These are phyloP conservation scores for Nemotelus nigrinus DNA, from an alignment of 2,888 invertebrate genomes.

Conservation along the genomic window DNA sequence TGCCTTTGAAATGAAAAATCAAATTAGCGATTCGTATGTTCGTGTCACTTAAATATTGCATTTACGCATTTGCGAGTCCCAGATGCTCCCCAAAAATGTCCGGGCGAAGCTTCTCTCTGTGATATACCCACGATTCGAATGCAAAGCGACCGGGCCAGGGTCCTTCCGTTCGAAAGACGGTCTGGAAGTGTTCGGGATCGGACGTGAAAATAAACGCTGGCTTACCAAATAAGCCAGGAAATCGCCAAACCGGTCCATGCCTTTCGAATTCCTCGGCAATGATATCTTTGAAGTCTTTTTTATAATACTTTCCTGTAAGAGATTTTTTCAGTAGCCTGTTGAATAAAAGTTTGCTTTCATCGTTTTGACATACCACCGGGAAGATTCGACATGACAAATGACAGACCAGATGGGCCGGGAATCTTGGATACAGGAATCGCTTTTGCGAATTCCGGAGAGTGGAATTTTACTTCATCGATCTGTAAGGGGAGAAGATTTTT, in stretches of 20 bases:
- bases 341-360: constrained; percentile 51
- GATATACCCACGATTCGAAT: constrained; percentile 58
- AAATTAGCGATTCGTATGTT: neutral
- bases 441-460: constrained; percentile 50
- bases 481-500: neutral
- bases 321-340: neutral
- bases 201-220: constrained; percentile 60
- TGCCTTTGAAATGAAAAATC: constrained; percentile 67
- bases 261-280: neutral
- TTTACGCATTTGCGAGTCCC: constrained; percentile 38
- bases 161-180: constrained; percentile 62
- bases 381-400: constrained; percentile 52
- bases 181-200: constrained; percentile 65
- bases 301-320: constrained; percentile 18
- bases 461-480: neutral
- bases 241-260: constrained; percentile 59
- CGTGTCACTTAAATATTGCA: neutral
- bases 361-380: constrained; percentile 42
- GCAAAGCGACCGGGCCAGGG: constrained; percentile 59
- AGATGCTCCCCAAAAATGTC: constrained; percentile 54
- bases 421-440: constrained; percentile 56
- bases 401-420: constrained; percentile 57
- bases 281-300: neutral
- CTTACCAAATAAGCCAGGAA: constrained; percentile 57
- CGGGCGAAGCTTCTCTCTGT: constrained; percentile 56